Conservation (phyloP, 2,113 vertebrate genomes). For the Ammospiza nelsoni region DNA sequence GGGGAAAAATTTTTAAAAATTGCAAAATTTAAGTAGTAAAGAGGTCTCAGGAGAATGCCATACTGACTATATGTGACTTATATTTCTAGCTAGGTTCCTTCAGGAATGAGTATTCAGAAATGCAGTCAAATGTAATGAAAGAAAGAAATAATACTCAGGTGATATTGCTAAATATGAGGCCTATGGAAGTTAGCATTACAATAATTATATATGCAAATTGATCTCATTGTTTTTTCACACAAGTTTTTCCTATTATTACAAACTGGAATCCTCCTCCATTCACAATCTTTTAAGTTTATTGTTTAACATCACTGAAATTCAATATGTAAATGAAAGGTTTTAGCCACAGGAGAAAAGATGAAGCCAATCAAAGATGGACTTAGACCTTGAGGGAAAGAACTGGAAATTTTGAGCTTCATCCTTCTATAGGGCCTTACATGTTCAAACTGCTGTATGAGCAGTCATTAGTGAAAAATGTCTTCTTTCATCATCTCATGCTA, state of each 20-base stretch:
- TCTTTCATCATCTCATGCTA: slow-evolving; percentile 29
- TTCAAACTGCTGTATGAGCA: slow-evolving; percentile 8
- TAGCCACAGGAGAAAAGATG: background rate
- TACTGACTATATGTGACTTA: background rate
- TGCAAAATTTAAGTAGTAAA: background rate
- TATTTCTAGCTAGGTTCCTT: background rate
- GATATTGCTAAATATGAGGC: background rate
- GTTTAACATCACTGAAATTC: background rate
- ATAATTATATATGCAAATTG: background rate
- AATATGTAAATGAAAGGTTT: background rate
- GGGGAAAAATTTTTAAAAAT: background rate
- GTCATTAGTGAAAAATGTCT: slow-evolving; percentile 36
- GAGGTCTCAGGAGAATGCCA: background rate
- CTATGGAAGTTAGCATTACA: background rate
- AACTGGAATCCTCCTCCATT: background rate
- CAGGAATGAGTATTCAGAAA: background rate
- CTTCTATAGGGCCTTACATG: background rate
- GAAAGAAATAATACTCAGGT: background rate
- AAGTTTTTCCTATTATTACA: background rate
- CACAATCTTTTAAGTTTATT: background rate
- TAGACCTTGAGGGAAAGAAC: background rate
- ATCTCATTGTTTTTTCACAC: background rate
- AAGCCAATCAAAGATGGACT: background rate
- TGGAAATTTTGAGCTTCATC: background rate
- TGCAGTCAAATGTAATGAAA: background rate